A percentile compares a stretch with the other conserved stretches of the same genome.
These are phyloP conservation scores for Phasianus colchicus DNA, from an alignment of 2,113 vertebrate genomes.

Conservation along the genomic window DNA sequence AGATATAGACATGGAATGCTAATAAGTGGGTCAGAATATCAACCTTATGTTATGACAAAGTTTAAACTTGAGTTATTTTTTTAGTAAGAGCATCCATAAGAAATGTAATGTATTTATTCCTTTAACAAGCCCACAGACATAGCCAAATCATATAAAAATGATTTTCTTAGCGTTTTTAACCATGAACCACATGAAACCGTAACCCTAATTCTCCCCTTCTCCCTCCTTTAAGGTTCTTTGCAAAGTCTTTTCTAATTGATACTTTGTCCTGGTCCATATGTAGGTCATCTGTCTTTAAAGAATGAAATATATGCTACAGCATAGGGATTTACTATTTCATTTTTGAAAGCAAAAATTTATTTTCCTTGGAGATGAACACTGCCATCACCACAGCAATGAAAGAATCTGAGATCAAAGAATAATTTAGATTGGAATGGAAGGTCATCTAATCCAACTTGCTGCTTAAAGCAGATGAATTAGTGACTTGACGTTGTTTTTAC, in stretches of 20 bases:
- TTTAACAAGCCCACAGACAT: background rate
- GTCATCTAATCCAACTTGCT: background rate
- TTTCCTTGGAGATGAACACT: background rate
- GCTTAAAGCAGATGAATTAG: background rate
- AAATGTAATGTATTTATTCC: background rate
- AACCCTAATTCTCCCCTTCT: rapidly evolving
- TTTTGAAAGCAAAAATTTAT: background rate
- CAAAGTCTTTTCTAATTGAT: background rate
- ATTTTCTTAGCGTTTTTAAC: background rate
- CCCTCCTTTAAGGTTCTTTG: background rate
- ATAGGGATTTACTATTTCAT: background rate
- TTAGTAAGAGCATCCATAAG: background rate
- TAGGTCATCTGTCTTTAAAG: background rate
- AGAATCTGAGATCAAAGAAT: background rate
- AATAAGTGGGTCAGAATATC: too few relatives aligned
- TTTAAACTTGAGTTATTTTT: background rate
- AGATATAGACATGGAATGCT: too few relatives aligned
- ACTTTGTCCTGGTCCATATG: background rate
- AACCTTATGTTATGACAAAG: background rate
- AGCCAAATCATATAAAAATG: background rate
- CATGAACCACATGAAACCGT: rapidly evolving
- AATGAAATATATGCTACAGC: background rate
- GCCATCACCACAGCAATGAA: background rate
- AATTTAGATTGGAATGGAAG: background rate
- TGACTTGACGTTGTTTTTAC: background rate